phyloP scores from a whole-genome alignment of 2,113 vertebrate species.

The Alaudala cheleensis region DNA sequence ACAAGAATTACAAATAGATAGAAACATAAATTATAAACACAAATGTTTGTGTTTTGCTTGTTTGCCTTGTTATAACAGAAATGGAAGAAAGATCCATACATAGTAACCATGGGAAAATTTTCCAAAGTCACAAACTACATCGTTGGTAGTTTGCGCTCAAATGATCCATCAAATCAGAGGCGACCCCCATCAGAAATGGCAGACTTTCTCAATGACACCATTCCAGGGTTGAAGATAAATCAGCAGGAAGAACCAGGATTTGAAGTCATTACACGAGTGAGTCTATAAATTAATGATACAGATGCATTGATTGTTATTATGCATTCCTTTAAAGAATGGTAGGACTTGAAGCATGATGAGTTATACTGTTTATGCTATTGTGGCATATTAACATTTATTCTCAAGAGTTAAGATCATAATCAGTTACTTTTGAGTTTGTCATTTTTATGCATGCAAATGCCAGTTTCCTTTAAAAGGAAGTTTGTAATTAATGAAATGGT shows the following conservation, averaged over 20 bases:
- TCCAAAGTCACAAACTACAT: constrained; percentile 98
- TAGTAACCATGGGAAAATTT: constrained; percentile 89
- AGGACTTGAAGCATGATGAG: background rate
- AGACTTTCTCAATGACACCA: constrained; percentile 88
- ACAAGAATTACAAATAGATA: background rate
- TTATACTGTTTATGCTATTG: background rate
- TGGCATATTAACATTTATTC: background rate
- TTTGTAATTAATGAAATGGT: background rate
- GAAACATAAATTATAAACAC: background rate
- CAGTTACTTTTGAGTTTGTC: background rate
- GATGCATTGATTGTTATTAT: background rate
- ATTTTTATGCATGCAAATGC: background rate
- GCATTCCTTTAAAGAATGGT: background rate
- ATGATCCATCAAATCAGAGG: constrained; percentile 81
- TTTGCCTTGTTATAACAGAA: constrained; percentile 80
- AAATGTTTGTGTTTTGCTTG: background rate
- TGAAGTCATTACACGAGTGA: constrained; percentile 97
- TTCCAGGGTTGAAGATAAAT: constrained; percentile 95
- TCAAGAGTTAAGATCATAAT: background rate
- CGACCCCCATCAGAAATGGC: constrained; percentile 91
- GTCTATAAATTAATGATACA: constrained; percentile 23
- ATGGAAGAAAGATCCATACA: constrained; percentile 90
- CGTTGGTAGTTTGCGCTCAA: constrained; percentile 85
- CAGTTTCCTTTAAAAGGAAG: background rate
- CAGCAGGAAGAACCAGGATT: constrained; percentile 98